Conservation (phyloP, 1,140 invertebrate species). For the Ceratosolen solmsi region DNA sequence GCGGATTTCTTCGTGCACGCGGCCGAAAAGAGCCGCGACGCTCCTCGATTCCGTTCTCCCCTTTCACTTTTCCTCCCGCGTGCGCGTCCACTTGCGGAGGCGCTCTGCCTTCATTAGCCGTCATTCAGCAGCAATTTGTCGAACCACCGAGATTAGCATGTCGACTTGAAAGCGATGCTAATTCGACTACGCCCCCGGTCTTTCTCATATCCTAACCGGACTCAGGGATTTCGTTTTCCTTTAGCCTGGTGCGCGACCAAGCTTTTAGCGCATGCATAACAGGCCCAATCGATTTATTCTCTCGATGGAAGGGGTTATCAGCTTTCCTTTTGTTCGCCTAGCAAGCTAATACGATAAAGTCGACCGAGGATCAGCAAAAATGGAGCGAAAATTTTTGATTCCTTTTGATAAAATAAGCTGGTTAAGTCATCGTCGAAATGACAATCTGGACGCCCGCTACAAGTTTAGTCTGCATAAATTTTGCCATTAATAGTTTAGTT, state of each 20-base stretch:
- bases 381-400: neutral
- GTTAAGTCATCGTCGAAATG: neutral
- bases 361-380: neutral
- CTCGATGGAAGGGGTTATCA: slow-evolving; percentile 2
- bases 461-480: too few species aligned
- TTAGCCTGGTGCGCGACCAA: neutral
- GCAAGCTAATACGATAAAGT: neutral
- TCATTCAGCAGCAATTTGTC: slow-evolving; percentile 64
- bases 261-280: neutral
- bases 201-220: neutral
- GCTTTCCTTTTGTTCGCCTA: neutral
- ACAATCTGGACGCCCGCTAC: neutral
- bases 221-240: slow-evolving; percentile 21
- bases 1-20: slow-evolving; percentile 41
- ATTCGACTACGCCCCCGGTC: slow-evolving; percentile 52
- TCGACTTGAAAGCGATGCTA: slow-evolving; percentile 67
- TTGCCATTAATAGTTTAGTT: too few species aligned
- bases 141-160: slow-evolving; percentile 65
- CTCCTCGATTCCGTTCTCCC: slow-evolving; percentile 14
- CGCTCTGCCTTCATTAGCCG: slow-evolving; percentile 57
- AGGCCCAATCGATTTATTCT: neutral
- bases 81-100: neutral
- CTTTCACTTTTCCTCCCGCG: neutral
- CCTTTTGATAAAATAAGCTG: neutral
- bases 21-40: slow-evolving; percentile 32